A percentile compares a stretch with the other conserved stretches of the same genome.
phyloP scores from a whole-genome alignment of 2,888 invertebrate genomes.

The Pteria penguin region DNA sequence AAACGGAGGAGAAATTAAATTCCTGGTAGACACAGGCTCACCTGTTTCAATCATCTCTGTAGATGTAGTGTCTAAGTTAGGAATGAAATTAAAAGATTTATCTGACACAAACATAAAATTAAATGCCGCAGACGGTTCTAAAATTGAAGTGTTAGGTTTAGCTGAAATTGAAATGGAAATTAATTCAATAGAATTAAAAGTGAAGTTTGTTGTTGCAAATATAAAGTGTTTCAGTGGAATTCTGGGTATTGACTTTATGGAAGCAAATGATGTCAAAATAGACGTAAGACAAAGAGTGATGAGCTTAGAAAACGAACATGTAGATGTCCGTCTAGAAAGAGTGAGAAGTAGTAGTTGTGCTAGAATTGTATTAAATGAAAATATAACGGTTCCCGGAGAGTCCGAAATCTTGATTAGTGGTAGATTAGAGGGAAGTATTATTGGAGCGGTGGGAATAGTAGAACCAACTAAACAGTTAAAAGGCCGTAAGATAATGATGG shows the following conservation, averaged over 20 bases:
- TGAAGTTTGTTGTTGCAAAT: not conserved
- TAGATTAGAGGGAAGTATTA: not conserved
- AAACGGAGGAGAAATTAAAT: too few relatives aligned
- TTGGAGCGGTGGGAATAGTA: not conserved
- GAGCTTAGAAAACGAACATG: not conserved
- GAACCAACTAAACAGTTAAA: not conserved
- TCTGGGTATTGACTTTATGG: not conserved
- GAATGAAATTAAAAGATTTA: too few relatives aligned
- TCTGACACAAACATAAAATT: too few relatives aligned
- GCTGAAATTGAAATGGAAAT: too few relatives aligned
- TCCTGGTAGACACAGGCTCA: not conserved
- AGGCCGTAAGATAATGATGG: not conserved
- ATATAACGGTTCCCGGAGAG: not conserved
- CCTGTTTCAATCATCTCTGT: not conserved
- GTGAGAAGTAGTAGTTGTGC: not conserved
- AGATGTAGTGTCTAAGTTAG: too few relatives aligned
- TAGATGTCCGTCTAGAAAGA: not conserved
- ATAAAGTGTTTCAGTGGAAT: not conserved
- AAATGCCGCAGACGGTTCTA: too few relatives aligned
- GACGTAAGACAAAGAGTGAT: not conserved
- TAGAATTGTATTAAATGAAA: not conserved
- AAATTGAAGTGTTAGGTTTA: too few relatives aligned
- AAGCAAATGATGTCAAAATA: not conserved
- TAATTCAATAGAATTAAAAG: not conserved
- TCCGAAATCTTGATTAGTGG: not conserved